Evolutionary conservation across 2,113 vertebrate genomes (phyloP).

Genomic region (Saimiri boliviensis): DNA sequence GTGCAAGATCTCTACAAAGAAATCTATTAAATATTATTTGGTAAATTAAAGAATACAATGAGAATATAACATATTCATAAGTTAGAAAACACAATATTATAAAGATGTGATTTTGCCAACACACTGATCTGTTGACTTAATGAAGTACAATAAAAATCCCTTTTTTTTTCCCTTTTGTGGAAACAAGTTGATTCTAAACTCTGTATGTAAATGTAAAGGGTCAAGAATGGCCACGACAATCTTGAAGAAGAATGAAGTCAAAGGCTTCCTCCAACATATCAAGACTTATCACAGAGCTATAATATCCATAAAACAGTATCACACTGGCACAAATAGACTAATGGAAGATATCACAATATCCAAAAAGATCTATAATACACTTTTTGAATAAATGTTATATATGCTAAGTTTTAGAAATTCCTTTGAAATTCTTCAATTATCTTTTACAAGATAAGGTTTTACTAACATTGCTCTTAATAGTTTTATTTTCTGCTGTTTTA

Average conservation of each 20-base stretch:
- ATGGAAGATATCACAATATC: not conserved
- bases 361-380: not conserved
- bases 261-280: not conserved
- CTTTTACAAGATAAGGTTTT: not conserved
- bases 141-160: not conserved
- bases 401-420: not conserved
- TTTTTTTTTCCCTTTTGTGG: not conserved
- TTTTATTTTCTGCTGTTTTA: not conserved
- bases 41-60: not conserved
- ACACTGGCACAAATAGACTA: not conserved
- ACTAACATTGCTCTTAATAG: not conserved
- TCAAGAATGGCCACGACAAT: not conserved
- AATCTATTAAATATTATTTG: not conserved
- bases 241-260: not conserved
- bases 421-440: not conserved
- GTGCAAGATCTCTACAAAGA: not conserved
- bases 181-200: not conserved
- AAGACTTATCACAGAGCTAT: not conserved
- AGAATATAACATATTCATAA: not conserved
- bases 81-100: not conserved
- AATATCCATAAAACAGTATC: not conserved
- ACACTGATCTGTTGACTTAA: not conserved
- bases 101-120: not conserved
- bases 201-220: not conserved
- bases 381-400: not conserved